A percentile compares a stretch with the other conserved stretches of the same genome.
phyloP scores from a whole-genome alignment of 2,797 vertebrate species.

The Sylvilagus floridanus region DNA sequence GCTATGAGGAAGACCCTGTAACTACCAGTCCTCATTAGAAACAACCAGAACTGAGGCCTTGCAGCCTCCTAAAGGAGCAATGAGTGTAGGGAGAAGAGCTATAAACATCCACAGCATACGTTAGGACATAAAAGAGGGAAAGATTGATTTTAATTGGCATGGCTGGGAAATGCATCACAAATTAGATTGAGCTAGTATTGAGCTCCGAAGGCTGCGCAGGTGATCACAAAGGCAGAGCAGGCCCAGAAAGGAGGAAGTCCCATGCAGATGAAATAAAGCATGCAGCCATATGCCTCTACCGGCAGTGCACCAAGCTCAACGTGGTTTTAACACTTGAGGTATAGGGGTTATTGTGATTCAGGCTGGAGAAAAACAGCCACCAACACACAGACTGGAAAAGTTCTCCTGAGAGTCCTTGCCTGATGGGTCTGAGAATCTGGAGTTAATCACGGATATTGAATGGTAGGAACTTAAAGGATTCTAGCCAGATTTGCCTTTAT shows the following conservation, averaged over 20 bases:
- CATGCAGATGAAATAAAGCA: not conserved
- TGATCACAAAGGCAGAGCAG: not conserved
- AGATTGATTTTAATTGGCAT: not conserved
- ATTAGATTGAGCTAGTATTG: not conserved
- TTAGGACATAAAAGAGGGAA: not conserved
- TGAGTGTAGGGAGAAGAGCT: not conserved
- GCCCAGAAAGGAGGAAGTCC: not conserved
- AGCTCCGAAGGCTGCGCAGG: not conserved
- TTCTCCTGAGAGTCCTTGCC: not conserved
- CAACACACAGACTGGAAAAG: not conserved
- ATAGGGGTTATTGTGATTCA: not conserved
- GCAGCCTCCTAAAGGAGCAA: not conserved
- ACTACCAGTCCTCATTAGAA: not conserved
- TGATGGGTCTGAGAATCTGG: not conserved
- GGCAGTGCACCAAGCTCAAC: not conserved
- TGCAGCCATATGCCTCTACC: accelerated
- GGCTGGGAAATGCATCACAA: not conserved
- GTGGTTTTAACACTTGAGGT: not conserved
- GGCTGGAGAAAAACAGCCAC: not conserved
- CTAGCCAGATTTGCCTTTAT: not conserved
- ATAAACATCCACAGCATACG: not conserved
- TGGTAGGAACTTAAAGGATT: not conserved
- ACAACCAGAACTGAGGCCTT: not conserved
- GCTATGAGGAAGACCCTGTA: not conserved
- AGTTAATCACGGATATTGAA: not conserved